Base-by-base conservation (phyloP, 2,797 vertebrate genomes). In the Hydrocynus forskahlii region DNA sequence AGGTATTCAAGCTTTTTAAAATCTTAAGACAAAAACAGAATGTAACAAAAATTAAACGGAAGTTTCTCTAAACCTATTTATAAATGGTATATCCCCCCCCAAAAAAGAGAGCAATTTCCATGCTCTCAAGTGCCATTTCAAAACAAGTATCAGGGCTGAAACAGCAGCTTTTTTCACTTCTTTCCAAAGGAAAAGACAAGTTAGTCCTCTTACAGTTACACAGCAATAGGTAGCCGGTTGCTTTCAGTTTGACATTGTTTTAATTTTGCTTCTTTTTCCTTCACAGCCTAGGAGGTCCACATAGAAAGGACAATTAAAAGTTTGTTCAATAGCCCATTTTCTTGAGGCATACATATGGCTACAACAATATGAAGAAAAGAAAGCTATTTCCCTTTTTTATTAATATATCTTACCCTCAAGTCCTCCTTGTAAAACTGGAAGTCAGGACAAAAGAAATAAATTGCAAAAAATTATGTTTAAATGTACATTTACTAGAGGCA, bases 341-440 rank as follows among this genome's bases (percentile, higher is more conserved):
- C 21, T 2, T 60, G 43, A 19, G 77, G 55, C 57, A 63, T 25
- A 29, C 55, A 63, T 43, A 62, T 19, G 25, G 48, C 72, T 71
- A 55, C 29, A 77, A 23, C 17, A 45, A 85, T 72, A 38, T 12
- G 70, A 54, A 55, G 40, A 5, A 81, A 76, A 68, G 5, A 60
- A 72, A 59, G 19, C 43, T 29, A 62, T 77, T 73, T 62, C 62
- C 64, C 75, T 83, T 80, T 60, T 76, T 25, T 59, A 19, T 55
- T 71, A 35, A 67, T 68, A 38, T 29, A n/a, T 40, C 55, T 69
- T 25, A 38, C 16, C 54, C 16, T 75, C 21, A 14, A n/a, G 29
- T n/a, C n/a, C 70, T 60, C 54, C 68, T 6, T 23, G 54, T 45
- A 83, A 48, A 76, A 25, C 9, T 35, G 35, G 4, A 35, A 35